These are phyloP conservation scores for Hymenochirus boettgeri DNA, from an alignment of 2,113 vertebrate genomes.

Conservation along the genomic window DNA sequence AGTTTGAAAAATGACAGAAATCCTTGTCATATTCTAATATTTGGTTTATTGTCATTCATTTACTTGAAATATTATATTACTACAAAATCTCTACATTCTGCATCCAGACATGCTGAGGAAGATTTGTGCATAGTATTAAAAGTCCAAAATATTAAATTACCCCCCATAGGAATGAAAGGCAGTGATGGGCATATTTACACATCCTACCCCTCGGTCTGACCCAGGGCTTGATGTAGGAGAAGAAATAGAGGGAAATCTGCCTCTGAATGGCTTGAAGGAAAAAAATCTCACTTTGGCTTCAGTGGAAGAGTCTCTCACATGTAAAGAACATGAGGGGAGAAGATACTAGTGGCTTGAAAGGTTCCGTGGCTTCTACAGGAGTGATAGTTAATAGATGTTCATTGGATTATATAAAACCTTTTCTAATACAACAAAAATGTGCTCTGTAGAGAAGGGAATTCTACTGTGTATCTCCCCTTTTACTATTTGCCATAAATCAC, in stretches of 20 bases:
- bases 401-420: too few relatives aligned
- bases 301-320: too few relatives aligned
- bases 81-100: slow-evolving; percentile 67
- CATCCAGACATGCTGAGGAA: slow-evolving; percentile 73
- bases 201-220: neutral
- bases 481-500: too few relatives aligned
- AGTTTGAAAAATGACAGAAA: neutral
- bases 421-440: too few relatives aligned
- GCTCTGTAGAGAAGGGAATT: too few relatives aligned
- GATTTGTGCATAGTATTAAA: slow-evolving; percentile 74
- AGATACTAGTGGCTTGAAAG: too few relatives aligned
- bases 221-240: neutral
- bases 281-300: neutral
- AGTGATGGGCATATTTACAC: slow-evolving; percentile 48
- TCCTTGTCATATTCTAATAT: slow-evolving; percentile 14
- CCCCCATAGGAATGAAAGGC: slow-evolving; percentile 56
- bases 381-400: too few relatives aligned
- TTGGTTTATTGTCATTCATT: slow-evolving; percentile 42
- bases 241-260: neutral
- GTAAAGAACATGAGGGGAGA: too few relatives aligned
- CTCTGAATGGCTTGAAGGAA: neutral
- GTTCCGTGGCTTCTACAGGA: too few relatives aligned
- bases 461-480: too few relatives aligned
- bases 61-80: slow-evolving; percentile 50
- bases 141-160: slow-evolving; percentile 52